Evolutionary conservation across 1,140 invertebrate species (phyloP).

Genomic region (Meloidogyne floridensis): DNA sequence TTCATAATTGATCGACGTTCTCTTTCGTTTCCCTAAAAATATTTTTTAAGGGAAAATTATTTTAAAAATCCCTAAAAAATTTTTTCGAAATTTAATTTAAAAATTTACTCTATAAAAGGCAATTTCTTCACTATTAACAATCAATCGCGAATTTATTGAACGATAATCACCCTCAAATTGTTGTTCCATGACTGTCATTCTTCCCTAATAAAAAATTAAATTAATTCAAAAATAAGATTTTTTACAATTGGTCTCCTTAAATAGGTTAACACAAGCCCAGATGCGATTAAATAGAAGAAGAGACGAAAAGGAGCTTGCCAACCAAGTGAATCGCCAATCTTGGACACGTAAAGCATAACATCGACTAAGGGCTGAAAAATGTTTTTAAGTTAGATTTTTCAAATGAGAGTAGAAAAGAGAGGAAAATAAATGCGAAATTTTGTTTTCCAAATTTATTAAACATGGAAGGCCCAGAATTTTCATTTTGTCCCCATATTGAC

Average conservation of each 20-base stretch:
- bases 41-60: no score
- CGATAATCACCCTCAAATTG: conserved; percentile 95
- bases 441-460: no score
- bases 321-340: conserved; percentile 82
- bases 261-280: conserved; percentile 59
- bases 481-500: background rate
- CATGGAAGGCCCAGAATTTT: no score
- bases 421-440: no score
- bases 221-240: conserved; percentile 71
- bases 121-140: conserved; percentile 95
- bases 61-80: conserved; percentile 71
- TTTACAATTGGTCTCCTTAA: conserved; percentile 78
- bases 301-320: conserved; percentile 71
- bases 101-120: conserved; percentile 82
- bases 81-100: conserved; percentile 1
- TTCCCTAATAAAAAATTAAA: conserved; percentile 67
- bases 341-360: conserved; percentile 88
- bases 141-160: conserved; percentile 90
- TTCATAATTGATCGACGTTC: conserved; percentile 84
- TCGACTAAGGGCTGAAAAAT: conserved; percentile 79
- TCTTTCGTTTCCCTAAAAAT: conserved; percentile 68
- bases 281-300: conserved; percentile 55
- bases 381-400: no score
- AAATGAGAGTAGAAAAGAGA: no score
- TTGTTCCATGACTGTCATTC: conserved; percentile 88